A percentile compares a stretch with the other conserved stretches of the same genome.
phyloP scores from a whole-genome alignment of 1,140 invertebrate genomes.

The Meloidogyne hapla region DNA sequence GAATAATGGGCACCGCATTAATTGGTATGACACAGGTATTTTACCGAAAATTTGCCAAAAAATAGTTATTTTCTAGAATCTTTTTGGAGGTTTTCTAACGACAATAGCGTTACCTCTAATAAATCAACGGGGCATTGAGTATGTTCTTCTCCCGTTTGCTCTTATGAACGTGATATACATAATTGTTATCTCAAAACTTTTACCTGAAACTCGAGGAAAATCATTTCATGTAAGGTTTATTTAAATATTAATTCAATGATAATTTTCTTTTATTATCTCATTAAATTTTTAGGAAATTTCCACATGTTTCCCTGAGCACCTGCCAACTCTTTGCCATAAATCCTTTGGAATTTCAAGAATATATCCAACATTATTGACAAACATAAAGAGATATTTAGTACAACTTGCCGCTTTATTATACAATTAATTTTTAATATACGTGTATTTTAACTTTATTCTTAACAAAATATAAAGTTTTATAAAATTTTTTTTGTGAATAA shows the following conservation, averaged over 20 bases:
- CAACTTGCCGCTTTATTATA: too few species aligned
- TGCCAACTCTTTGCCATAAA: not conserved
- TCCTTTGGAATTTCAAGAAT: too few species aligned
- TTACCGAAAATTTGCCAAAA: too few species aligned
- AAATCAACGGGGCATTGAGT: constrained; percentile 46
- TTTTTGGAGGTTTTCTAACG: constrained; percentile 45
- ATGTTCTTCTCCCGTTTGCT: constrained; percentile 39
- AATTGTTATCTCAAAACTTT: constrained; percentile 25
- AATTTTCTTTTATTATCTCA: not conserved
- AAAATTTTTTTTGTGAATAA: too few species aligned
- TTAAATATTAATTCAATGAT: not conserved
- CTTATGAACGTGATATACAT: constrained; percentile 49
- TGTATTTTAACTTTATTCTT: too few species aligned
- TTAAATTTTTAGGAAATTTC: constrained; percentile 26
- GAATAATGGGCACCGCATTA: constrained; percentile 42
- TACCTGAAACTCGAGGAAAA: constrained; percentile 49
- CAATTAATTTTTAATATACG: too few species aligned
- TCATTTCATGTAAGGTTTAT: constrained; percentile 42
- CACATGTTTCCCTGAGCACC: not conserved
- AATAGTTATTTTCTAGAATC: constrained; percentile 42
- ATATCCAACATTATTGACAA: too few species aligned
- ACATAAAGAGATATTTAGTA: too few species aligned
- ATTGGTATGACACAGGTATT: constrained; percentile 47
- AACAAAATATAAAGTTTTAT: too few species aligned
- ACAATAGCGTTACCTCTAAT: constrained; percentile 37